Evolutionary conservation across 92 coral and sea anemone genomes (phyloP).

Genomic region (Pocillopora grandis): DNA sequence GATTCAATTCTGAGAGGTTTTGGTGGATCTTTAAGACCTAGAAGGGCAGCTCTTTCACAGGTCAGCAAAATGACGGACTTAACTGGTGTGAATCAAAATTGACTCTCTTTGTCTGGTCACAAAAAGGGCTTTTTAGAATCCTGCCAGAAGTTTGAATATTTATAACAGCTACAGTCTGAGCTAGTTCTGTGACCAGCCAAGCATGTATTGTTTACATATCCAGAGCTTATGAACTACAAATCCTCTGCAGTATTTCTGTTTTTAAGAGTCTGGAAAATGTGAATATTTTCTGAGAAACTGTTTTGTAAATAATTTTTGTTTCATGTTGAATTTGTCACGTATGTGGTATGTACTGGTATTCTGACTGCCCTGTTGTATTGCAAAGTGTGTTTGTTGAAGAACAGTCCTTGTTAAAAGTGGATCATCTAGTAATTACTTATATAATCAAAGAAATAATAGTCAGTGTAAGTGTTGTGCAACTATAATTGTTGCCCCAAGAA

Average conservation of each 20-base stretch:
- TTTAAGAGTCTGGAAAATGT: constrained; percentile 1
- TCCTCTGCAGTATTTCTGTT: not conserved
- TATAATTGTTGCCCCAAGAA: not conserved
- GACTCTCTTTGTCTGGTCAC: constrained; percentile 26
- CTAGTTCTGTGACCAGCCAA: constrained; percentile 43
- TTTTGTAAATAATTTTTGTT: not conserved
- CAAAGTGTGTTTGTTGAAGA: constrained; percentile 18
- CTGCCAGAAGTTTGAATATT: constrained; percentile 43
- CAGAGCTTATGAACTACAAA: constrained; percentile 7
- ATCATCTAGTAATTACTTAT: constrained; percentile 30
- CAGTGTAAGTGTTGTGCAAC: not conserved
- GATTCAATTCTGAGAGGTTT: constrained; percentile 10
- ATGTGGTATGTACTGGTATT: constrained; percentile 33
- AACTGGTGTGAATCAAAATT: constrained; percentile 15
- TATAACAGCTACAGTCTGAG: constrained; percentile 11
- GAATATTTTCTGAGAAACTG: not conserved
- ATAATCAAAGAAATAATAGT: constrained; percentile 12
- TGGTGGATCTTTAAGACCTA: not conserved
- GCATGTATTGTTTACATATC: constrained; percentile 37
- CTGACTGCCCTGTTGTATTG: not conserved
- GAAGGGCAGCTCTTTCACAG: not conserved
- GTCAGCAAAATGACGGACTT: not conserved
- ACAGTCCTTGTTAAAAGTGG: constrained; percentile 38
- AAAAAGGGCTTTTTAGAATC: constrained; percentile 7
- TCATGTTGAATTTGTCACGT: not conserved